Percentiles rank a stretch among this genome's conserved stretches.
Evolutionary conservation across 2,888 invertebrate genomes (phyloP).

Genomic region (Sarcophaga variegata): DNA sequence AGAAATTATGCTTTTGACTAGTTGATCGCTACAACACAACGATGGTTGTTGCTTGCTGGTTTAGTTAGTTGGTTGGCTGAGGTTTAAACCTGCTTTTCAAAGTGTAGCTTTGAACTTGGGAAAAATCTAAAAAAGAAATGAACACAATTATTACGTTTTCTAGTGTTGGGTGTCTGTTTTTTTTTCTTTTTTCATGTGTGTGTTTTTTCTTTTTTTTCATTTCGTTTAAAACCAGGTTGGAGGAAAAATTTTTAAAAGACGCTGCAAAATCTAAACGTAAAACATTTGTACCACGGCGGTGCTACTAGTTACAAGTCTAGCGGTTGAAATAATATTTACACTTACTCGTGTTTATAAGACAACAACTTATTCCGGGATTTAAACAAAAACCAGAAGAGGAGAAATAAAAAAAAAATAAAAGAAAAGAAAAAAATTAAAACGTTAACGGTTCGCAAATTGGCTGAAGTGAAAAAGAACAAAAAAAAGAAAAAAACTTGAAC

Average conservation of each 20-base stretch:
- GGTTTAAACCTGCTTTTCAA: conserved; percentile 59
- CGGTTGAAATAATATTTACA: conserved; percentile 44
- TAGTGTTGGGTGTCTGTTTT: conserved; percentile 55
- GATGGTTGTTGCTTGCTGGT: background rate
- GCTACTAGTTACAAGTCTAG: conserved; percentile 79
- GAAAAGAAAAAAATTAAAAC: conserved; percentile 43
- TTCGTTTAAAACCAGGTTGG: conserved; percentile 60
- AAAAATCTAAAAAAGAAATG: conserved; percentile 65
- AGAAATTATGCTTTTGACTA: conserved; percentile 24
- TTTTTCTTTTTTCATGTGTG: background rate
- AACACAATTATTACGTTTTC: conserved; percentile 45
- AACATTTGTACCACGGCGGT: conserved; percentile 82
- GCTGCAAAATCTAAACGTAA: conserved; percentile 80
- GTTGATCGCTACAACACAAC: too few species aligned
- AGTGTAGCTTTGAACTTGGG: conserved; percentile 62
- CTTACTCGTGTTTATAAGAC: conserved; percentile 9
- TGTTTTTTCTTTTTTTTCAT: background rate
- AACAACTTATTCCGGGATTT: conserved; percentile 36
- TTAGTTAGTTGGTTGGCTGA: conserved; percentile 11
- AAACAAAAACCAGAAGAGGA: conserved; percentile 38
- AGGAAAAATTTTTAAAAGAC: conserved; percentile 82
- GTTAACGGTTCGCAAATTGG: conserved; percentile 68
- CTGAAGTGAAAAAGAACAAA: conserved; percentile 6
- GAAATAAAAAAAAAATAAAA: conserved; percentile 50
- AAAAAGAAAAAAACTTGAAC: conserved; percentile 57